phyloP scores from a whole-genome alignment of 2,888 invertebrate species.

The Carcina quercana region DNA sequence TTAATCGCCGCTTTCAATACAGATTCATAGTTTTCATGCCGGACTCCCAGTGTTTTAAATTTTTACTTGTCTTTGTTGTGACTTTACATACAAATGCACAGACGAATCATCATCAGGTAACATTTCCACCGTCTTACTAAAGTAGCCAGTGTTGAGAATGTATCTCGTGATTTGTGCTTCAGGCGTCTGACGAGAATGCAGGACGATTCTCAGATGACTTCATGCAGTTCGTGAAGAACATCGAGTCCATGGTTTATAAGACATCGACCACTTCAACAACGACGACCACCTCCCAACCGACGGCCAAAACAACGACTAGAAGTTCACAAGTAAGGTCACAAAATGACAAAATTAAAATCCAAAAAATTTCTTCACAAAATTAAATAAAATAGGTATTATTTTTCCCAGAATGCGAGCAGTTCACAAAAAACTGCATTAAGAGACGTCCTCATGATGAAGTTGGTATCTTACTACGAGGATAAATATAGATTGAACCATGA shows the following conservation, averaged over 20 bases:
- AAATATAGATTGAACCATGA: constrained; percentile 46
- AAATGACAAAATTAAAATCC: too few species aligned
- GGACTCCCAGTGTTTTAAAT: constrained; percentile 21
- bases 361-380: too few species aligned
- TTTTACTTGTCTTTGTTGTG: constrained; percentile 12
- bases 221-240: constrained; percentile 28
- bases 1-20: constrained; percentile 8
- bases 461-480: constrained; percentile 50
- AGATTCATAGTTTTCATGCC: constrained; percentile 27
- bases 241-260: constrained; percentile 23
- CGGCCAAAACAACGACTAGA: too few species aligned
- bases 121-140: neutral
- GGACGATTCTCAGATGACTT: constrained; percentile 28
- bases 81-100: neutral
- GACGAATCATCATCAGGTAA: neutral
- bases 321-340: too few species aligned
- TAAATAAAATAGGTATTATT: constrained; percentile 19
- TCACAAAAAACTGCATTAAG: constrained; percentile 28
- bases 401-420: constrained; percentile 19
- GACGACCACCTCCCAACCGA: too few species aligned
- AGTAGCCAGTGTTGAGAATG: too few species aligned
- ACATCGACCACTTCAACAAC: constrained; percentile 7
- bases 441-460: constrained; percentile 48
- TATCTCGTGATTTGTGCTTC: neutral
- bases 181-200: neutral